A percentile compares a stretch with the other conserved stretches of the same genome.
These are phyloP conservation scores for Anolis carolinensis DNA, from an alignment of 2,113 vertebrate species.

Conservation along the genomic window DNA sequence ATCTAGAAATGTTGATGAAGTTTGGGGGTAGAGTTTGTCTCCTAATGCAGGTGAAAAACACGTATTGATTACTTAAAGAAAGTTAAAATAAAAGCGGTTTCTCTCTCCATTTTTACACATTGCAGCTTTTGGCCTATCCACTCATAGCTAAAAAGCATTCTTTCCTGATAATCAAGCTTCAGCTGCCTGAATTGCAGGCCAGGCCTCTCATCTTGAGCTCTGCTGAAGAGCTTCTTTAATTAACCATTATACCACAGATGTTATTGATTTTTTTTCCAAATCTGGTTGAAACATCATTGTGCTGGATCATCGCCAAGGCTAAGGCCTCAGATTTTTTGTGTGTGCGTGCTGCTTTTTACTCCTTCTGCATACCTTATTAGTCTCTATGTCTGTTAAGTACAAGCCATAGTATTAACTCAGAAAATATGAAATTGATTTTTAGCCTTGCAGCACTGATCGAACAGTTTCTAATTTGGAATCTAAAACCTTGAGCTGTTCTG, in stretches of 20 bases:
- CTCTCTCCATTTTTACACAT: constrained; percentile 81
- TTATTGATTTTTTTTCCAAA: constrained; percentile 95
- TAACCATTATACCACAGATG: constrained; percentile 99
- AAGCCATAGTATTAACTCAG: constrained; percentile 93
- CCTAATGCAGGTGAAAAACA: constrained; percentile 78
- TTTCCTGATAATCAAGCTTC: constrained; percentile 99
- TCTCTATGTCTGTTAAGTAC: constrained; percentile 94
- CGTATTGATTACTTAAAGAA: constrained; percentile 82
- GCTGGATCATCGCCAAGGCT: constrained; percentile 91
- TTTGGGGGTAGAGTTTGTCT: constrained; percentile 67
- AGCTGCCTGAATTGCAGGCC: constrained; percentile 94
- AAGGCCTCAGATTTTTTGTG: constrained; percentile 83
- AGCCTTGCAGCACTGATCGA: constrained; percentile 84
- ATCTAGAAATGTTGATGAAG: constrained; percentile 66
- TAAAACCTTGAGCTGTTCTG: constrained; percentile 79
- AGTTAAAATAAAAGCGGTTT: constrained; percentile 85
- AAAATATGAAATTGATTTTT: constrained; percentile 99
- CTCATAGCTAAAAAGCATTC: constrained; percentile 97
- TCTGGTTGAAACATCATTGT: constrained; percentile 94
- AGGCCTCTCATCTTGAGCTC: constrained; percentile 96
- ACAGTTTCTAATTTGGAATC: constrained; percentile 87
- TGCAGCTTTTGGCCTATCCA: constrained; percentile 95
- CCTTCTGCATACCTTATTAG: constrained; percentile 99
- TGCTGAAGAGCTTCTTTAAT: constrained; percentile 99
- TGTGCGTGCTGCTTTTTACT: constrained; percentile 80